Percentiles rank a stretch among this genome's conserved stretches.
Conservation (phyloP, 92 coral and sea anemone species). For the Phenganax stokvisi region DNA sequence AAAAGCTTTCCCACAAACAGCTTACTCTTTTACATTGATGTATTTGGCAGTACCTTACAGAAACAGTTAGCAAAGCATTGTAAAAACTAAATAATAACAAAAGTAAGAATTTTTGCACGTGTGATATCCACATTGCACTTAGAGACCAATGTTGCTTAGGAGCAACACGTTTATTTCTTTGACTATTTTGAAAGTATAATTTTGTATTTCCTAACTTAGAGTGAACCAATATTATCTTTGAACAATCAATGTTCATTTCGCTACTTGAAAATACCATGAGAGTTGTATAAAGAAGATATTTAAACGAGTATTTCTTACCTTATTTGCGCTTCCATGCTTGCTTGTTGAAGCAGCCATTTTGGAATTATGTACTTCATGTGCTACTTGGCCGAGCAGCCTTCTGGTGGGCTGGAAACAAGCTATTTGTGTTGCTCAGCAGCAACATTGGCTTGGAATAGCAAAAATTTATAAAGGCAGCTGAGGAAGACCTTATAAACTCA, state of each 20-base stretch:
- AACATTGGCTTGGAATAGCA: too few relatives aligned
- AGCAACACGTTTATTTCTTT: not conserved
- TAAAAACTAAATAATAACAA: not conserved
- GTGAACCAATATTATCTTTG: not conserved
- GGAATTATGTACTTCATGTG: not conserved
- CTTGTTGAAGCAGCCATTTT: slow-evolving; percentile 16
- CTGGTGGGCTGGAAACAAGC: not conserved
- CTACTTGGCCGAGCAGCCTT: not conserved
- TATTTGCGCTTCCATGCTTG: not conserved
- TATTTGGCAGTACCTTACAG: not conserved
- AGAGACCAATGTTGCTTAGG: slow-evolving; percentile 20
- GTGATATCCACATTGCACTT: slow-evolving; percentile 18
- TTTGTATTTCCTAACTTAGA: not conserved
- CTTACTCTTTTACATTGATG: not conserved
- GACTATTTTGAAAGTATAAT: not conserved
- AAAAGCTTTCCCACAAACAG: too few relatives aligned
- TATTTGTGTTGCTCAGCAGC: too few relatives aligned
- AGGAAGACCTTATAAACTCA: too few relatives aligned
- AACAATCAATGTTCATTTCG: not conserved
- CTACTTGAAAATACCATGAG: not conserved
- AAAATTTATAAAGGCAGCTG: too few relatives aligned
- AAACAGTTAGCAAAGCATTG: not conserved
- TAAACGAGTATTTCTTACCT: slow-evolving; percentile 10
- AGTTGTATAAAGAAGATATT: not conserved
- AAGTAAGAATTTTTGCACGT: not conserved